Percentiles rank a stretch among this genome's conserved stretches.
Evolutionary conservation across 1,140 invertebrate species (phyloP).

Genomic region (Eurosta solidaginis): DNA sequence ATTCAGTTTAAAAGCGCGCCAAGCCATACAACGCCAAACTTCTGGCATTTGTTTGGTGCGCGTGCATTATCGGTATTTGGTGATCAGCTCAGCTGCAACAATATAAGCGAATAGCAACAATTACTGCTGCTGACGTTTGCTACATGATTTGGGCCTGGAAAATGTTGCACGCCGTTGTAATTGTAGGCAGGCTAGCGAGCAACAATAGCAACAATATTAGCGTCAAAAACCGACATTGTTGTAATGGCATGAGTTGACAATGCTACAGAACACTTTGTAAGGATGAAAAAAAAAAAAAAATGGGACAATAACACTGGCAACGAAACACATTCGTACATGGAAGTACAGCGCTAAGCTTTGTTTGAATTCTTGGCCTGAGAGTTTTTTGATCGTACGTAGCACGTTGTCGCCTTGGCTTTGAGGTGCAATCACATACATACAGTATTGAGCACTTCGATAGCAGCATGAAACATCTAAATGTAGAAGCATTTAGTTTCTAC

Average conservation of each 20-base stretch:
- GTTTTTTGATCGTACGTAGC: neutral
- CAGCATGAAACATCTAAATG: too few species aligned
- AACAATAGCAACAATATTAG: neutral
- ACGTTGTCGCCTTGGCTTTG: neutral
- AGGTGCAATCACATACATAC: neutral
- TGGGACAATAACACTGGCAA: neutral
- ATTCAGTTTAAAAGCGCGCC: slow-evolving; percentile 1
- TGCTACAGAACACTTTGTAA: slow-evolving; percentile 9
- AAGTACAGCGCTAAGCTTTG: neutral
- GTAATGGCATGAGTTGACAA: slow-evolving; percentile 24
- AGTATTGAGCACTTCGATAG: neutral
- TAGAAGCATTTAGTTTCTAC: too few species aligned
- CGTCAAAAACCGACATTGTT: slow-evolving; percentile 20
- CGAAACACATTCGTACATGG: neutral
- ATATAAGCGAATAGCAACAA: neutral
- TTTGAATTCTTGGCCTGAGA: neutral
- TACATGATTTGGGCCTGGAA: neutral
- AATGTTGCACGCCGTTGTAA: neutral
- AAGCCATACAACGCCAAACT: neutral
- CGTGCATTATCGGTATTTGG: slow-evolving; percentile 6
- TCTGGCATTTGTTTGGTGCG: neutral
- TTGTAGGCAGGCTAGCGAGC: neutral
- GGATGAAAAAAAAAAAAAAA: too few species aligned
- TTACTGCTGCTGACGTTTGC: neutral
- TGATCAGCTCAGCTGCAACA: neutral